Evolutionary conservation across 1,140 invertebrate genomes (phyloP).

Genomic region (Tetramorium parvispinum): DNA sequence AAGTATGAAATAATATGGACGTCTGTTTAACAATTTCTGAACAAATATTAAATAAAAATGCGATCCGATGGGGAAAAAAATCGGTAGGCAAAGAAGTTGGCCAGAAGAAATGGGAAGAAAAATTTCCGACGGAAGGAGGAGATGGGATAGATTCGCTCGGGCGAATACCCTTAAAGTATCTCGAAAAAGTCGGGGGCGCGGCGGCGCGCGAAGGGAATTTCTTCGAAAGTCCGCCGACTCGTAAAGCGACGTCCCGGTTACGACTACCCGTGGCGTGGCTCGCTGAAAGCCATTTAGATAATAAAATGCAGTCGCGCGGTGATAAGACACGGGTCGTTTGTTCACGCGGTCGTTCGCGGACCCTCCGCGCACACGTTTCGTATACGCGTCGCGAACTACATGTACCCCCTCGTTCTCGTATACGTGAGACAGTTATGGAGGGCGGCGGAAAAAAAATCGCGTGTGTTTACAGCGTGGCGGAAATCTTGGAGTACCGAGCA

Average conservation of each 20-base stretch:
- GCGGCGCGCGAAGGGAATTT: slow-evolving; percentile 41
- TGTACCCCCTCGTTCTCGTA: too few species aligned
- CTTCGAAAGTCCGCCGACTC: slow-evolving; percentile 46
- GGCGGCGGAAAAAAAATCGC: slow-evolving; percentile 29
- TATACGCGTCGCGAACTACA: slow-evolving; percentile 10
- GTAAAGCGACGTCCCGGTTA: slow-evolving; percentile 65
- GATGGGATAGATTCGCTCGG: background rate
- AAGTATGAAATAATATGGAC: background rate
- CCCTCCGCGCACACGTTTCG: slow-evolving; percentile 31
- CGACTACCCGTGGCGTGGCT: slow-evolving; percentile 64
- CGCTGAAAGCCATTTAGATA: slow-evolving; percentile 75
- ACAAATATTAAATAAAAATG: background rate
- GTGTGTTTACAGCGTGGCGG: slow-evolving; percentile 60
- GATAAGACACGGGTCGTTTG: slow-evolving; percentile 75
- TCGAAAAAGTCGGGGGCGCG: slow-evolving; percentile 34
- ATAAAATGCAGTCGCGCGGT: slow-evolving; percentile 72
- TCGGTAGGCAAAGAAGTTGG: background rate
- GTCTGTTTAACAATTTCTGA: background rate
- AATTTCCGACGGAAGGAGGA: slow-evolving; percentile 7
- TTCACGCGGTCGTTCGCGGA: slow-evolving; percentile 68
- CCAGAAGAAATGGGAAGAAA: background rate
- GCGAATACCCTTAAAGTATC: slow-evolving; percentile 39
- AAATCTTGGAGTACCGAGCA: slow-evolving; percentile 54
- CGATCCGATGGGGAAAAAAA: background rate
- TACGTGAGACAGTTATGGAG: slow-evolving; percentile 36